phyloP scores from a whole-genome alignment of 2,888 invertebrate genomes.

The Acleris emargana region DNA sequence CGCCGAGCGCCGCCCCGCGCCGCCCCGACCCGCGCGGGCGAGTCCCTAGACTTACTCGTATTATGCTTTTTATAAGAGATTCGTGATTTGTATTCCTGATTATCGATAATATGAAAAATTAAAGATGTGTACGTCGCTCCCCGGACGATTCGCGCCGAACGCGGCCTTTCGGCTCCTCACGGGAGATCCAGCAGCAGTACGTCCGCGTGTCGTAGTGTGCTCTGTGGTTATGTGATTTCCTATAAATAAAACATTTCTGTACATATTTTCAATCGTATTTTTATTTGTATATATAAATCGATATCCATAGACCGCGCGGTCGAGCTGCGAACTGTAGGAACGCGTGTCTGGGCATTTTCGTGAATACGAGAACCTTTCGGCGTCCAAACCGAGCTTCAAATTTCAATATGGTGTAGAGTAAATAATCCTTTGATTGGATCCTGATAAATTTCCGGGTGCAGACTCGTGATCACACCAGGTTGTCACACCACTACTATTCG shows the following conservation, averaged over 20 bases:
- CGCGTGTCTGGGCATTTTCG: not conserved
- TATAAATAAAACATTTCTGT: slow-evolving; percentile 80
- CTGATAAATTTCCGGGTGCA: no score
- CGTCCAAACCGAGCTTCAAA: no score
- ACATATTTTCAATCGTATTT: slow-evolving; percentile 81
- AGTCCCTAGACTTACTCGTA: slow-evolving; percentile 69
- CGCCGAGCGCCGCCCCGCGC: slow-evolving; percentile 24
- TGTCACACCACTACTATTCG: no score
- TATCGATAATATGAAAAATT: slow-evolving; percentile 76
- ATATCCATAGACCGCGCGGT: slow-evolving; percentile 15
- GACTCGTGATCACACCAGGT: no score
- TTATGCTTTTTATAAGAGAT: slow-evolving; percentile 82
- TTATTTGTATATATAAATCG: slow-evolving; percentile 61
- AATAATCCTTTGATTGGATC: no score
- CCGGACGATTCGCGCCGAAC: slow-evolving; percentile 68
- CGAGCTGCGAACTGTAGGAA: not conserved
- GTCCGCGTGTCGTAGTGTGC: slow-evolving; percentile 65
- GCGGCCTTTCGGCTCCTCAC: slow-evolving; percentile 64
- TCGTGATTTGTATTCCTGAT: slow-evolving; percentile 83
- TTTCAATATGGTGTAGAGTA: no score
- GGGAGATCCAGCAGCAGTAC: slow-evolving; percentile 66
- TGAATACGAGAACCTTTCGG: no score
- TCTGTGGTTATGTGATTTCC: slow-evolving; percentile 74
- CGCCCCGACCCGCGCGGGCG: slow-evolving; percentile 23
- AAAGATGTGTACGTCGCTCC: slow-evolving; percentile 75